Percentiles rank a stretch among this genome's conserved stretches.
These are phyloP conservation scores for Diuraphis noxia DNA, from an alignment of 1,140 invertebrate genomes.

Conservation along the genomic window DNA sequence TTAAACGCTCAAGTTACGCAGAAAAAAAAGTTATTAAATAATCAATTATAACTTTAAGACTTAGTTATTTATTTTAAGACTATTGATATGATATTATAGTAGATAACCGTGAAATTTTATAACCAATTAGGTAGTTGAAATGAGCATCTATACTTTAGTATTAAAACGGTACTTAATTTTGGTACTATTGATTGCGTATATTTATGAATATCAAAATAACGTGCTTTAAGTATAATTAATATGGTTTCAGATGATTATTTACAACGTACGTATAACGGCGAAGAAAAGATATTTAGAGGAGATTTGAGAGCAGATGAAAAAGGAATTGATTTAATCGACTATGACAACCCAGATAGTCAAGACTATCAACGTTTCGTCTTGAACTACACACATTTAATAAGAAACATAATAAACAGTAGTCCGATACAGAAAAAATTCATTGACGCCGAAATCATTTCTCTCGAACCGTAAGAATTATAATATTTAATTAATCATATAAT, in stretches of 20 bases:
- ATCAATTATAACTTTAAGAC: not conserved
- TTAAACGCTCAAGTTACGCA: not conserved
- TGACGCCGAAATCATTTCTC: slow-evolving; percentile 27
- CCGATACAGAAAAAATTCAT: slow-evolving; percentile 36
- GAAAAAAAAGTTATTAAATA: not conserved
- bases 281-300: slow-evolving; percentile 45
- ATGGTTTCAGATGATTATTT: slow-evolving; percentile 45
- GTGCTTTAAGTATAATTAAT: not conserved
- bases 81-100: not conserved
- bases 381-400: slow-evolving; percentile 39
- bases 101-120: not conserved
- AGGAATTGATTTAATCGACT: slow-evolving; percentile 42
- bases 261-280: slow-evolving; percentile 42
- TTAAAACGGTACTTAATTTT: not conserved
- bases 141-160: not conserved
- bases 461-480: slow-evolving; percentile 33
- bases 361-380: slow-evolving; percentile 34
- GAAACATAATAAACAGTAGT: slow-evolving; percentile 37
- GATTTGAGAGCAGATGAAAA: slow-evolving; percentile 40
- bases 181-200: not conserved
- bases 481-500: not conserved
- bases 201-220: not conserved
- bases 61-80: not conserved
- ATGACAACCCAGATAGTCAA: slow-evolving; percentile 34
- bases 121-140: slow-evolving; percentile 6